Evolutionary conservation across 2,888 invertebrate species (phyloP).

Genomic region (Lordiphosa fenestrarum): DNA sequence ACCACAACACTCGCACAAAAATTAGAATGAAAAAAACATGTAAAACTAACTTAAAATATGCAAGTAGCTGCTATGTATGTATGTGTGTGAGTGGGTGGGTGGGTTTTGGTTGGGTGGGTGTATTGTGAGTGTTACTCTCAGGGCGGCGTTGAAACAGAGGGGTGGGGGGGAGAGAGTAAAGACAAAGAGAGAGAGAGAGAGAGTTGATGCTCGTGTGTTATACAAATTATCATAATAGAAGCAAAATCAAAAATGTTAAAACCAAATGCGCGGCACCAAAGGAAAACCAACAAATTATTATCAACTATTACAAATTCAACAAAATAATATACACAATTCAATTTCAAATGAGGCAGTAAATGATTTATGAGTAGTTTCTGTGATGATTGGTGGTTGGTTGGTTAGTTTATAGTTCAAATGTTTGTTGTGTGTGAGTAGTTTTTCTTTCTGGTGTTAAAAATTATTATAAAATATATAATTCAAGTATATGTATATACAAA

Average conservation of each 20-base stretch:
- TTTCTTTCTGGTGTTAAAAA: slow-evolving; percentile 37
- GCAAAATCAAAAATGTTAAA: slow-evolving; percentile 3
- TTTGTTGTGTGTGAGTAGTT: slow-evolving; percentile 18
- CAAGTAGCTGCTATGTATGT: slow-evolving; percentile 4
- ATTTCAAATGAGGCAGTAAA: too few species aligned
- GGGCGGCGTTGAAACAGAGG: not conserved
- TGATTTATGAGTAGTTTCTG: slow-evolving; percentile 8
- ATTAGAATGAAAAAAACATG: slow-evolving; percentile 20
- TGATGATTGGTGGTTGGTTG: slow-evolving; percentile 1
- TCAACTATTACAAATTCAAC: slow-evolving; percentile 30
- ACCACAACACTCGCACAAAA: slow-evolving; percentile 1
- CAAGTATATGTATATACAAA: slow-evolving; percentile 16
- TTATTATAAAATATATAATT: slow-evolving; percentile 24
- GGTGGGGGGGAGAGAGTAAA: not conserved
- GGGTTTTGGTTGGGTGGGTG: not conserved
- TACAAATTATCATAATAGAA: slow-evolving; percentile 28
- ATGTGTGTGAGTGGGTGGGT: slow-evolving; percentile 4
- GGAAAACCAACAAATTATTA: slow-evolving; percentile 25
- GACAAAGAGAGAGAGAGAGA: not conserved
- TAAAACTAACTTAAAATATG: not conserved
- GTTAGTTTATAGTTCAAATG: too few species aligned
- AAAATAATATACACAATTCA: too few species aligned
- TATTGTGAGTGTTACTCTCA: slow-evolving; percentile 1
- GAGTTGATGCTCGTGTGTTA: slow-evolving; percentile 29
- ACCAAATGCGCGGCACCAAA: slow-evolving; percentile 12